Evolutionary conservation across 2,113 vertebrate genomes (phyloP), one percentile per base, ranked within the genome.

Genomic region (Percopsis transmontana): DNA sequence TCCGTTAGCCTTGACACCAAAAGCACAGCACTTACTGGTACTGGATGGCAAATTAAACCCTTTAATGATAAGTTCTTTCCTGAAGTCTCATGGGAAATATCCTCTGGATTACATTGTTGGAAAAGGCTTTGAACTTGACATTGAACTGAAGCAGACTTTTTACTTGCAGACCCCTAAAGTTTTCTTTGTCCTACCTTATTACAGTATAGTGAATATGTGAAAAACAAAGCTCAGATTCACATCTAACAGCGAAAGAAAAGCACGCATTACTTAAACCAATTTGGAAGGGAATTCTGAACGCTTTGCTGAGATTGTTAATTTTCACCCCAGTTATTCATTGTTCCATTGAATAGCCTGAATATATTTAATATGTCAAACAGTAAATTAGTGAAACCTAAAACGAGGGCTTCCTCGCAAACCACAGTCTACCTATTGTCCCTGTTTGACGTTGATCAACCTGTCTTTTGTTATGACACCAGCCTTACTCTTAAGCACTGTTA

Each of bases 61-160:
- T 89, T 88, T 90, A 91, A 90, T 88, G 87, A 93, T 91, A 90
- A 85, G 56, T 88, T 87, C 72, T 83, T 79, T 86, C 72, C 67
- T 61, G 81, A 70, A 77, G 82, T 87, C 91, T 91, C 90, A 72
- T 82, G 78, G 77, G 89, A 90, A 90, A 87, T 91, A 88, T 90
- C 82, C 80, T 79, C 61, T 87, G 90, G 89, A 91, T 92, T 90
- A 89, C 84, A 86, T 88, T 90, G 87, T 87, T 77, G 74, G 81
- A 72, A 78, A 86, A 81, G 44, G 72, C 88, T 92, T 92, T 91
- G 90, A 91, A 90, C 88, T 91, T 90, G 88, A 90, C 90, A 89
- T 89, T 91, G 87, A 92, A 91, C 86, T 86, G 83, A 75, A 89
- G 74, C 90, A 91, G 91, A 90, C 87, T 80, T 87, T 84, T 85